A percentile compares a stretch with the other conserved stretches of the same genome.
Conservation (phyloP, 2,888 invertebrate genomes). For the Cataglyphis livida region DNA sequence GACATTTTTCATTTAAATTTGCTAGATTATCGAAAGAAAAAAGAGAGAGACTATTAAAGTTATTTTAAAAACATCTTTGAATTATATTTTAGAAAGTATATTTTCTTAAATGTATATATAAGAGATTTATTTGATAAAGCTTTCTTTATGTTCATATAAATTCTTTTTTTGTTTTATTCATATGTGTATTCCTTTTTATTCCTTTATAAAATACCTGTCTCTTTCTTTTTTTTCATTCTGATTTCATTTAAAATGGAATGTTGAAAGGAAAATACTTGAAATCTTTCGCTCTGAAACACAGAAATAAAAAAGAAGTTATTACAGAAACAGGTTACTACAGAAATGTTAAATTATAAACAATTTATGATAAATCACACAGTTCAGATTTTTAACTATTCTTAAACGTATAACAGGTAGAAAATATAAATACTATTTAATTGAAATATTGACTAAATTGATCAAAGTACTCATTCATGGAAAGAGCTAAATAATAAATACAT, state of each 20-base stretch:
- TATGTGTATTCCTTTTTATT: not conserved
- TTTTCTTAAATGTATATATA: not conserved
- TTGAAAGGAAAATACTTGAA: constrained; percentile 79
- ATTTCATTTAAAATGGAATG: constrained; percentile 60
- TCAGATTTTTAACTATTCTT: not conserved
- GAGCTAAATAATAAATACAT: not conserved
- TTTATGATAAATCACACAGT: not conserved
- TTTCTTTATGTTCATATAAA: not conserved
- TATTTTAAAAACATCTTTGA: not conserved
- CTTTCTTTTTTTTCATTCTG: no score
- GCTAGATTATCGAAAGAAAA: not conserved
- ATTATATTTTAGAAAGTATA: not conserved
- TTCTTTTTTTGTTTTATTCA: not conserved
- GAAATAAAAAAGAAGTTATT: constrained; percentile 23
- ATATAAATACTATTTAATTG: not conserved
- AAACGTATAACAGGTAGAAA: not conserved
- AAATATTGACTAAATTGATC: not conserved
- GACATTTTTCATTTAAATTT: not conserved
- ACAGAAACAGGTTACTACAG: not conserved
- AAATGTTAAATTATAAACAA: not conserved
- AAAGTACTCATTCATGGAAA: constrained; percentile 8
- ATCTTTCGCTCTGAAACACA: constrained; percentile 73
- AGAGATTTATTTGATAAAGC: not conserved
- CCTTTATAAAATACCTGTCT: not conserved
- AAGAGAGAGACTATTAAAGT: not conserved